Evolutionary conservation across 1,140 invertebrate genomes (phyloP).

Genomic region (Geopemphigus sp.): DNA sequence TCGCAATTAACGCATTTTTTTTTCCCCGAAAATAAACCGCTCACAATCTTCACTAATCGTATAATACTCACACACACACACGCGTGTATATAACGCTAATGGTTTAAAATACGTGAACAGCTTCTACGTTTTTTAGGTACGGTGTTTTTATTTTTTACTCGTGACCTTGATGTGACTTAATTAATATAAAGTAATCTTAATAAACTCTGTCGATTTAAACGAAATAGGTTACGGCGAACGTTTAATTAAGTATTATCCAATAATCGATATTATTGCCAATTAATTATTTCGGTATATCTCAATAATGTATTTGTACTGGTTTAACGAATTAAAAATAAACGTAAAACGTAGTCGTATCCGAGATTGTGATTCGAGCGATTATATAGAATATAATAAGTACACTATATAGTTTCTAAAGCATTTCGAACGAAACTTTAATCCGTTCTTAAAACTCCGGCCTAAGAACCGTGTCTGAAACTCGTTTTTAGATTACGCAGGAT

Average conservation of each 20-base stretch:
- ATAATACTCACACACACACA: no score
- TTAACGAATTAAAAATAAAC: background rate
- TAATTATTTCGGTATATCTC: background rate
- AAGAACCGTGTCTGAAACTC: conserved; percentile 38
- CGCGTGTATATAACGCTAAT: no score
- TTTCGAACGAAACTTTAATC: conserved; percentile 41
- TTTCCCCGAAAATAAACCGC: no score
- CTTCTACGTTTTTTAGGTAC: background rate
- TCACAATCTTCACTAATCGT: no score
- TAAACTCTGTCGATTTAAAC: background rate
- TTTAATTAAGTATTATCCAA: background rate
- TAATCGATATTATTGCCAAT: background rate
- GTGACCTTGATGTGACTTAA: background rate
- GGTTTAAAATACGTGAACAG: background rate
- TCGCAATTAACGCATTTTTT: no score
- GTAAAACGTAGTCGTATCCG: background rate
- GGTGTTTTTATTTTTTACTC: no score
- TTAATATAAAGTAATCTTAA: background rate
- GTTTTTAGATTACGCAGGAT: conserved; percentile 31
- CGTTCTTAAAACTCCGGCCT: conserved; percentile 20
- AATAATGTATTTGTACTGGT: background rate
- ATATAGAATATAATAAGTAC: background rate
- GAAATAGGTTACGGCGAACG: background rate
- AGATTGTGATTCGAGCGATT: background rate
- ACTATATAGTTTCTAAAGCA: conserved; percentile 30